phyloP scores from a whole-genome alignment of 2,113 vertebrate genomes.

The Channa argus region DNA sequence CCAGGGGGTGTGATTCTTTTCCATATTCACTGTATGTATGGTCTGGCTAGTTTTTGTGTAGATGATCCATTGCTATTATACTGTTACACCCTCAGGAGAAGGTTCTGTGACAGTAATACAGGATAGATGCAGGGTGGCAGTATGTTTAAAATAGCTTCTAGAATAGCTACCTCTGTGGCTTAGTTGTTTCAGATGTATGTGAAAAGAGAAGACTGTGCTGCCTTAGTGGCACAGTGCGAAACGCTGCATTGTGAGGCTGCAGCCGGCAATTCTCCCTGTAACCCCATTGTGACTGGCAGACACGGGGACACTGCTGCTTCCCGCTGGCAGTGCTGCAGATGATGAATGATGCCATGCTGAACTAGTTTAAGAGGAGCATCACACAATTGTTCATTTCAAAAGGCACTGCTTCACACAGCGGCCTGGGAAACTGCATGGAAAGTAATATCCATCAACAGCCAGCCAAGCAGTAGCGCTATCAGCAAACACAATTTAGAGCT shows the following conservation, averaged over 20 bases:
- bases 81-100: conserved; percentile 11
- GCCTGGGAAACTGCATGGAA: conserved; percentile 73
- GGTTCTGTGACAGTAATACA: conserved; percentile 17
- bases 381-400: conserved; percentile 79
- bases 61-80: conserved; percentile 32
- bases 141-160: conserved; percentile 34
- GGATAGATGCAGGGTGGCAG: conserved; percentile 21
- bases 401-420: conserved; percentile 68
- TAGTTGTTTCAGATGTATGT: conserved; percentile 29
- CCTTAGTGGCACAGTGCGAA: conserved; percentile 49
- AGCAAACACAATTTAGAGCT: conserved; percentile 82
- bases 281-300: conserved; percentile 72
- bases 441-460: conserved; percentile 83
- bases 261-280: conserved; percentile 56
- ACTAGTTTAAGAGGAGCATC: conserved; percentile 80
- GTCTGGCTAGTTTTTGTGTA: conserved; percentile 14
- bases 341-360: conserved; percentile 78
- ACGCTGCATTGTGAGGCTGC: conserved; percentile 48
- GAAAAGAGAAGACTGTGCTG: conserved; percentile 11
- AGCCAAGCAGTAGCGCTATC: conserved; percentile 78
- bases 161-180: conserved; percentile 32
- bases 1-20: too few relatives aligned
- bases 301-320: conserved; percentile 51
- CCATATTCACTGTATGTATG: too few relatives aligned
- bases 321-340: conserved; percentile 64